Base-by-base conservation (phyloP, 35 echinoderm and acorn worm species). In the Anneissia japonica region DNA sequence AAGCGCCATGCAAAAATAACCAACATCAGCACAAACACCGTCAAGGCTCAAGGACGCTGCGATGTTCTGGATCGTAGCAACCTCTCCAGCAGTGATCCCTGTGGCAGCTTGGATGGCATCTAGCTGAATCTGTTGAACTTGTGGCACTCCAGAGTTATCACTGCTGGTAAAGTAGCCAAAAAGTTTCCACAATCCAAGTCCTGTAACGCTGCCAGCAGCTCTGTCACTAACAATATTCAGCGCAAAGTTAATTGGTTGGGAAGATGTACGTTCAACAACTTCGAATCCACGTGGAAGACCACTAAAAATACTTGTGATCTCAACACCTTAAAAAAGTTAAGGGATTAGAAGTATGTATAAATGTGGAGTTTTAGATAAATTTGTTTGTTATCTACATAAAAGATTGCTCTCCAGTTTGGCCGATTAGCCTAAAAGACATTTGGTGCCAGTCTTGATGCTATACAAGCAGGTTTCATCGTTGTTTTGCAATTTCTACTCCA, bases 121-220 rank as follows among this genome's bases (percentile, higher is more conserved):
- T 6, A 39, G 36, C 1, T 76, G 73, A 34, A 31, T 72, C 23
- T 73, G 73, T 13, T 33, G 35, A 31, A 30, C 30, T 35, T 77
- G 72, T 17, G 46, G 43, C 10, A 35, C 37, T 5, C 90, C 90
- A 6, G 79, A 73, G 7, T 41, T 86, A 30, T 84, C 56, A 14
- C 80, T 33, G 12, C 80, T 84, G 33, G 79, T 77, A 14, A 93
- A 38, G 34, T 77, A 93, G 35, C 80, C 74, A 14, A 77, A 41
- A 30, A 93, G 51, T 33, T 46, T 35, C 91, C 91, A 93, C 10
- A 93, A 81, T 46, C 84, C 80, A 35, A 38, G 32, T 7, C 91
- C 91, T 3, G 41, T 81, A 23, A 89, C 85, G 32, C 86, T 88
- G 12, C 85, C 79, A 0, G 51, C 79, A 28, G 36, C 31, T 7